These are phyloP conservation scores for Gymnobelideus leadbeateri DNA, from an alignment of 2,113 vertebrate species.

Conservation along the genomic window DNA sequence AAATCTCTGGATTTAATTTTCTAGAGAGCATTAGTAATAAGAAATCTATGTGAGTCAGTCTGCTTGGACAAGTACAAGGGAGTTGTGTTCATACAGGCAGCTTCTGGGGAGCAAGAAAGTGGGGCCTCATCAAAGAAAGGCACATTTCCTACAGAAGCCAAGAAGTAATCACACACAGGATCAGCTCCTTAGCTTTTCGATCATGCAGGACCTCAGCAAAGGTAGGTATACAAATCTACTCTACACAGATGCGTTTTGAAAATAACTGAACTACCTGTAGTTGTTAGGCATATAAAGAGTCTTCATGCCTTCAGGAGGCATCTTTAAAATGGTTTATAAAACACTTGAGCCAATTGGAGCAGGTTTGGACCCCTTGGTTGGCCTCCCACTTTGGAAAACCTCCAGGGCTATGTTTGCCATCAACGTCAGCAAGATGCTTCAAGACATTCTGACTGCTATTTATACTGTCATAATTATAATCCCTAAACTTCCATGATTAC, in stretches of 20 bases:
- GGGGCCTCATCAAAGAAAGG: conserved; percentile 72
- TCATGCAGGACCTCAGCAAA: conserved; percentile 69
- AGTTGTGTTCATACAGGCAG: conserved; percentile 76
- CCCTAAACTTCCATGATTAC: conserved; percentile 81
- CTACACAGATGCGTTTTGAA: conserved; percentile 82
- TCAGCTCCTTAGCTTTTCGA: conserved; percentile 64
- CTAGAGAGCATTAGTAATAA: conserved; percentile 81
- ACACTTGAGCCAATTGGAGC: conserved; percentile 69
- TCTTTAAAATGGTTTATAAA: conserved; percentile 79
- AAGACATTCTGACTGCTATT: conserved; percentile 81
- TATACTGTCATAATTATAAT: conserved; percentile 83
- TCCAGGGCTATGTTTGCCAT: conserved; percentile 77
- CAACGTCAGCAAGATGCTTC: conserved; percentile 73
- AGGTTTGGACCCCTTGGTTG: conserved; percentile 56
- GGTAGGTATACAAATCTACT: conserved; percentile 61
- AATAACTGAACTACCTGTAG: conserved; percentile 84
- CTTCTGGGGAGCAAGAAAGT: conserved; percentile 66
- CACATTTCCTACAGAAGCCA: not conserved
- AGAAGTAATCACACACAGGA: conserved; percentile 47
- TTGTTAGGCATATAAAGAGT: conserved; percentile 83
- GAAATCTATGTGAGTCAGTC: conserved; percentile 79
- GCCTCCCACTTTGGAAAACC: conserved; percentile 52
- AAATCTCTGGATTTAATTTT: conserved; percentile 83
- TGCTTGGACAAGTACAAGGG: conserved; percentile 79
- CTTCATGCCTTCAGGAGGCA: conserved; percentile 80